Percentiles rank a stretch among this genome's conserved stretches.
Evolutionary conservation across 2,888 invertebrate species (phyloP).

Genomic region (Coelinius sp.): DNA sequence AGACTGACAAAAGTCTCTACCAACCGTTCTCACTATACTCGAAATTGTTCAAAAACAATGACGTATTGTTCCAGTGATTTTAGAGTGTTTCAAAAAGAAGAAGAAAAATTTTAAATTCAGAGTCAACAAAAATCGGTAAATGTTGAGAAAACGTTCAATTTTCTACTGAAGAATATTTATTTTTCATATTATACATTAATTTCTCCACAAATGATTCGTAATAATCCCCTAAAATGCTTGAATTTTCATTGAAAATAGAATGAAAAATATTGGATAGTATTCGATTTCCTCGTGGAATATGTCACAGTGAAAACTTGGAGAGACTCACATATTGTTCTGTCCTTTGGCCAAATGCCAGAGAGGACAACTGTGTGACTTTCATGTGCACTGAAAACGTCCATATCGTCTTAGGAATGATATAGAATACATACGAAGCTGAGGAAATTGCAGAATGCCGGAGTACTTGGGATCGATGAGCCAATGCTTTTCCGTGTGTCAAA

Average conservation of each 20-base stretch:
- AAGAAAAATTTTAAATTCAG: no score
- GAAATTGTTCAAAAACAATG: background rate
- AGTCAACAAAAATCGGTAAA: no score
- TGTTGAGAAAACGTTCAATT: no score
- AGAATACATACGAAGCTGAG: constrained; percentile 43
- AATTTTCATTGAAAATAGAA: no score
- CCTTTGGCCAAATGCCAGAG: constrained; percentile 50
- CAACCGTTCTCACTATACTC: background rate
- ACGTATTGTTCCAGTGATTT: background rate
- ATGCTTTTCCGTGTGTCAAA: constrained; percentile 9
- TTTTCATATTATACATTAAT: no score
- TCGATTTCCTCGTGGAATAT: no score
- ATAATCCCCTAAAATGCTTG: no score
- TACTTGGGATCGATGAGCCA: constrained; percentile 24
- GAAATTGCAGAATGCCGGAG: constrained; percentile 9
- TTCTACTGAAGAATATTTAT: no score
- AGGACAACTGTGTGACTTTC: constrained; percentile 43
- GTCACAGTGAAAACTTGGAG: no score
- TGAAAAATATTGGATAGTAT: no score
- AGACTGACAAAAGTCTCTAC: background rate
- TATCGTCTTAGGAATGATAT: constrained; percentile 48
- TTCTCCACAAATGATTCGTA: no score
- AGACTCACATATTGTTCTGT: background rate
- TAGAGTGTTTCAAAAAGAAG: no score
- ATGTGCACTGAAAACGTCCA: constrained; percentile 49